phyloP scores from a whole-genome alignment of 2,888 invertebrate genomes.

The Eledona agricola region DNA sequence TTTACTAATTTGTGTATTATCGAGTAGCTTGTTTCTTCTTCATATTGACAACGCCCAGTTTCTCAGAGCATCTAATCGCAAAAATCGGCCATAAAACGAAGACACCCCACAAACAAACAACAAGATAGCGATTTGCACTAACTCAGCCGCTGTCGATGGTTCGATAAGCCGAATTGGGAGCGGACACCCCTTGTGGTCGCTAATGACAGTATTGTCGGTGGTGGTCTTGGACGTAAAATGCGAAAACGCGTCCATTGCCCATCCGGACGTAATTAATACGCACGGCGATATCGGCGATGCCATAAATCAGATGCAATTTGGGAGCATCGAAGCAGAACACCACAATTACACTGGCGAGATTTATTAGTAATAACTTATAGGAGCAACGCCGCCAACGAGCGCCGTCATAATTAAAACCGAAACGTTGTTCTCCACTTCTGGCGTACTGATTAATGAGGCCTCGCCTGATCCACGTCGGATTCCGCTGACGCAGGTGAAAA shows the following conservation, averaged over 20 bases:
- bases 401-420: constrained; percentile 25
- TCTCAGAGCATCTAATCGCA: neutral
- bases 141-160: constrained; percentile 45
- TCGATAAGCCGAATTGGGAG: constrained; percentile 35
- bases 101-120: constrained; percentile 45
- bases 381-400: constrained; percentile 32
- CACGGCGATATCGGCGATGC: constrained; percentile 42
- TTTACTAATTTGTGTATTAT: no score
- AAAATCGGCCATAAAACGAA: constrained; percentile 41
- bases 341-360: constrained; percentile 55
- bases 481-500: constrained; percentile 55
- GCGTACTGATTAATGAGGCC: constrained; percentile 53
- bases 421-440: constrained; percentile 17
- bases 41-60: constrained; percentile 4
- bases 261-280: constrained; percentile 40
- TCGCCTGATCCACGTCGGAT: constrained; percentile 52
- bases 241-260: constrained; percentile 23
- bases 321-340: constrained; percentile 50
- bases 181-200: constrained; percentile 28
- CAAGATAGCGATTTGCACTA: constrained; percentile 46
- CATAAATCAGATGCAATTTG: constrained; percentile 50
- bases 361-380: constrained; percentile 57
- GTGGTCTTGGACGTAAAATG: no score
- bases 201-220: constrained; percentile 36
- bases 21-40: no score